Evolutionary conservation across 2,888 invertebrate genomes (phyloP).

Genomic region (Tipula confusa): DNA sequence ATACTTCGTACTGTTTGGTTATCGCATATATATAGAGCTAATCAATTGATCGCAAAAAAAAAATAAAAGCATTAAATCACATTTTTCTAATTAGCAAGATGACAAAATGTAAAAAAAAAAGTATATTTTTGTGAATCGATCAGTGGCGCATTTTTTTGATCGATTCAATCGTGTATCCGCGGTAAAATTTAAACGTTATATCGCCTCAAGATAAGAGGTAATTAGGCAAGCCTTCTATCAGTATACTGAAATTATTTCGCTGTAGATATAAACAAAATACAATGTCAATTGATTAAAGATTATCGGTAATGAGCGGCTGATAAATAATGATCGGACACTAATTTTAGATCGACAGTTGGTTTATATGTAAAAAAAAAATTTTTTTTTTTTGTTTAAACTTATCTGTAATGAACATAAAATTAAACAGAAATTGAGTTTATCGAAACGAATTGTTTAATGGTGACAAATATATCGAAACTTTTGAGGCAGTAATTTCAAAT

Average conservation of each 20-base stretch:
- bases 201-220: not conserved
- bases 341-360: slow-evolving; percentile 3
- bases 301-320: not conserved
- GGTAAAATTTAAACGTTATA: not conserved
- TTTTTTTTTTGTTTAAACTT: no score
- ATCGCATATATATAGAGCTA: no score
- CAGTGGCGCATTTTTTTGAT: not conserved
- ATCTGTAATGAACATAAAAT: not conserved
- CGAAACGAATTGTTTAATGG: no score
- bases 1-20: no score
- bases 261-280: not conserved
- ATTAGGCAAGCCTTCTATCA: not conserved
- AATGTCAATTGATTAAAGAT: not conserved
- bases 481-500: no score
- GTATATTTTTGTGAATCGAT: not conserved
- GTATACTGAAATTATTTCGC: not conserved
- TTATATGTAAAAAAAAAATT: not conserved
- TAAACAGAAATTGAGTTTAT: not conserved
- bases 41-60: not conserved
- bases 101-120: not conserved
- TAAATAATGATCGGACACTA: not conserved
- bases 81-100: not conserved
- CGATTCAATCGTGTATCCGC: not conserved
- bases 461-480: no score
- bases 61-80: not conserved